Base-by-base conservation (phyloP, 1,140 invertebrate genomes). In the Tetraneura akinire region DNA sequence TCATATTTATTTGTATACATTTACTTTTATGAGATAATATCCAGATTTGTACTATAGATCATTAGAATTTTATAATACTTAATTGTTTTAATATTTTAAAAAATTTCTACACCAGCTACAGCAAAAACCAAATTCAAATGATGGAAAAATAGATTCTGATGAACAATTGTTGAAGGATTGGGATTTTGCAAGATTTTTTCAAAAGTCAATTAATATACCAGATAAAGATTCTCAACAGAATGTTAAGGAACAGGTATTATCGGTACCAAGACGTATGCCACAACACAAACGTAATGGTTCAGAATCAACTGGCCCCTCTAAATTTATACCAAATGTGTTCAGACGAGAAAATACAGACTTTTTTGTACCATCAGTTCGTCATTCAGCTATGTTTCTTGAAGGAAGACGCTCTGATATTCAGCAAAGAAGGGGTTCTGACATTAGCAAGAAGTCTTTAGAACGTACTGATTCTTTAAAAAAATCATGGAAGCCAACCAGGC, bases 121-220 rank as follows among this genome's bases (percentile, higher is more conserved):
- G 14, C 74, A 78, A 45, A 78, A 78, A 78, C 73, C 73, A 37
- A 57, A 9, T 60, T 45, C 74, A 62, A 78, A 37, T 26, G 55
- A 78, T 60, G 37, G 37, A 4, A 78, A 78, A 62, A 9, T 62
- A 78, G 90, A 91, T 82, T 86, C 89, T 82, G 91, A 92, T 83
- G 91, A 92, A 85, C 90, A 90, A 51, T 88, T 94, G 45, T 87
- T 94, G 66, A 91, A 92, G 85, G 92, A 94, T 82, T 94, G 92
- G 92, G 91, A 94, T 86, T 91, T 94, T 86, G 91, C 91, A 81
- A 89, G 91, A 85, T 93, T 94, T 88, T 93, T 94, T 85, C 91
- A 92, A 83, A 88, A 87, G 37, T 88, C 87, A 84, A 87, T 86
- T 83, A 81, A 80, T 80, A 81, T 68, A 32, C 26, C 68, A 18